Conservation (phyloP, 2,888 invertebrate genomes). For the Escarpia spicata region DNA sequence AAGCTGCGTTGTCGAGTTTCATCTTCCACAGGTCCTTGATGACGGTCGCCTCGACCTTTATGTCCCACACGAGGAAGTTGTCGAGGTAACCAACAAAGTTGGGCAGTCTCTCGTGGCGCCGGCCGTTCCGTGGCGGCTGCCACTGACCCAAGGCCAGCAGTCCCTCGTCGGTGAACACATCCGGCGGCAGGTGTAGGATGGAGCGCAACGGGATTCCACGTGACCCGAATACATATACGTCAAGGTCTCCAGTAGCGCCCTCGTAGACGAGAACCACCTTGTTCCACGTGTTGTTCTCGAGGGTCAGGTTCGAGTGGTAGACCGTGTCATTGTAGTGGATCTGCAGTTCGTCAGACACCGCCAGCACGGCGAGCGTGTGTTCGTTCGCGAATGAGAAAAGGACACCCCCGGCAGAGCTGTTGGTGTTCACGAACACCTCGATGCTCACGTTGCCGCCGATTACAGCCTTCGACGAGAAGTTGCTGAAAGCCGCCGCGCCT, state of each 20-base stretch:
- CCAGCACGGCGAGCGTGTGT: conserved; percentile 38
- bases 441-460: background rate
- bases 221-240: conserved; percentile 44
- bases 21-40: conserved; percentile 46
- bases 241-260: conserved; percentile 40
- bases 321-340: conserved; percentile 33
- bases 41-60: conserved; percentile 43
- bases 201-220: conserved; percentile 40
- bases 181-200: conserved; percentile 31
- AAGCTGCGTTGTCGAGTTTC: conserved; percentile 42
- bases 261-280: conserved; percentile 47
- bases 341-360: background rate
- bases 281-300: conserved; percentile 43
- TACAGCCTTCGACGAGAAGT: conserved; percentile 43
- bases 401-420: conserved; percentile 36
- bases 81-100: conserved; percentile 46
- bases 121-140: conserved; percentile 45
- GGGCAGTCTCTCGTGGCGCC: conserved; percentile 32
- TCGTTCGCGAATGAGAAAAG: conserved; percentile 46
- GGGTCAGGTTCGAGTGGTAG: conserved; percentile 39
- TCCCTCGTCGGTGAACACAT: conserved; percentile 42
- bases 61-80: conserved; percentile 49
- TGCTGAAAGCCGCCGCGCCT: conserved; percentile 41
- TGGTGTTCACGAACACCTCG: conserved; percentile 22
- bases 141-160: conserved; percentile 49